These are phyloP conservation scores for Alaudala cheleensis DNA, from an alignment of 2,113 vertebrate species.

Conservation along the genomic window DNA sequence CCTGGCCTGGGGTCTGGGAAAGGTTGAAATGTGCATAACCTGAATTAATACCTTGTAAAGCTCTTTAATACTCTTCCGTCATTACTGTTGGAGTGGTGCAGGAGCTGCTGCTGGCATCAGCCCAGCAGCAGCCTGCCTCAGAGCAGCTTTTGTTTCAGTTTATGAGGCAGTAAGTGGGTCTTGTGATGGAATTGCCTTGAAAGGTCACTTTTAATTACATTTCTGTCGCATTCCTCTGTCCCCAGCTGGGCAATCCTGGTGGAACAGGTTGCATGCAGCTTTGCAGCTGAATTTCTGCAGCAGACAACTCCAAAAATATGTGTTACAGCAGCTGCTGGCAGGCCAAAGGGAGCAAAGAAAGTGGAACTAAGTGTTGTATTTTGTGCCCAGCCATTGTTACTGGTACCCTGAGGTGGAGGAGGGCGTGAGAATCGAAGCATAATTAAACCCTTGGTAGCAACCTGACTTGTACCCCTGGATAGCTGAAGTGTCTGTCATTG, in stretches of 20 bases:
- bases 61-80: not conserved
- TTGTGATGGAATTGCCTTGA: not conserved
- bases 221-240: not conserved
- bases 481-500: not conserved
- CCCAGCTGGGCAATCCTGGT: not conserved
- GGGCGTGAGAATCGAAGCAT: not conserved
- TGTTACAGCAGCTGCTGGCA: not conserved
- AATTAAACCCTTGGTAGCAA: not conserved
- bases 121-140: not conserved
- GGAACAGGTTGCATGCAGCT: not conserved
- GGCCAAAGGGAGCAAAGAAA: not conserved
- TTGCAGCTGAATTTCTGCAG: not conserved
- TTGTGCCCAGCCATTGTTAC: not conserved
- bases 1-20: not conserved
- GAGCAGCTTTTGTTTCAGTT: constrained; percentile 32
- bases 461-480: not conserved
- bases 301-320: accelerated
- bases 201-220: not conserved
- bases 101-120: not conserved
- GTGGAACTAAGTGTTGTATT: not conserved
- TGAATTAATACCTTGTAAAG: constrained; percentile 5
- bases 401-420: not conserved
- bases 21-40: not conserved
- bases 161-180: not conserved
- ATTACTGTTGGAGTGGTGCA: not conserved